Percentiles rank a stretch among this genome's conserved stretches.
Evolutionary conservation across 2,113 vertebrate species (phyloP).

Genomic region (Phoenicopterus ruber): DNA sequence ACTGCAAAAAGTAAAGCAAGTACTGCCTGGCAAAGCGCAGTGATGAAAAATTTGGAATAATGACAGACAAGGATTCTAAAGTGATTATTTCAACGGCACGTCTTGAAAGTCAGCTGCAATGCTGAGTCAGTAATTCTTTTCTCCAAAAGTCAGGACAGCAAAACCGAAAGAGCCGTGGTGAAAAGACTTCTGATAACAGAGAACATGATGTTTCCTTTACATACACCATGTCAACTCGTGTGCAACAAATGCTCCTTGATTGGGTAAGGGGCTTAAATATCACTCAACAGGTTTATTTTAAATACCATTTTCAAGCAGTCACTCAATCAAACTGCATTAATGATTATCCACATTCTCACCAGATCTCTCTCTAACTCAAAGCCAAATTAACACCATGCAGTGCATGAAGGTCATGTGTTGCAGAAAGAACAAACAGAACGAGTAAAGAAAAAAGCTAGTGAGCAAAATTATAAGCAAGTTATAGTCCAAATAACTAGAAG

Average conservation of each 20-base stretch:
- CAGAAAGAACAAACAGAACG: background rate
- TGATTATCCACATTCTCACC: background rate
- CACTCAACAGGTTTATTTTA: background rate
- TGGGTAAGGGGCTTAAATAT: background rate
- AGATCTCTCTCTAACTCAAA: background rate
- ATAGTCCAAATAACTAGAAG: background rate
- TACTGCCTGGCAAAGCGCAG: background rate
- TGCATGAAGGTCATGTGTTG: background rate
- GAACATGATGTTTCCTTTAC: background rate
- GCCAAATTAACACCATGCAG: background rate
- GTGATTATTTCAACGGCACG: background rate
- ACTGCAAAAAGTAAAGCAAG: background rate
- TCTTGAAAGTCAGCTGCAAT: background rate
- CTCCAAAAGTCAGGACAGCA: background rate
- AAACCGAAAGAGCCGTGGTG: accelerated
- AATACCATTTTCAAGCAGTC: background rate
- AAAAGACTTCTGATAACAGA: background rate
- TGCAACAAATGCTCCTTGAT: background rate
- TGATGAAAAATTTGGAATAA: background rate
- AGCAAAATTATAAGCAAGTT: background rate
- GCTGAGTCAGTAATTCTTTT: background rate
- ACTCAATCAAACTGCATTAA: background rate
- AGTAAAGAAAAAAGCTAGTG: background rate
- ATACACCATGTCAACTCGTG: accelerated
- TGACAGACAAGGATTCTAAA: background rate